Evolutionary conservation across 53 echinoderm and acorn worm genomes (phyloP), one percentile per base, ranked within the genome.

Genomic region (Apostichopus leukothele): DNA sequence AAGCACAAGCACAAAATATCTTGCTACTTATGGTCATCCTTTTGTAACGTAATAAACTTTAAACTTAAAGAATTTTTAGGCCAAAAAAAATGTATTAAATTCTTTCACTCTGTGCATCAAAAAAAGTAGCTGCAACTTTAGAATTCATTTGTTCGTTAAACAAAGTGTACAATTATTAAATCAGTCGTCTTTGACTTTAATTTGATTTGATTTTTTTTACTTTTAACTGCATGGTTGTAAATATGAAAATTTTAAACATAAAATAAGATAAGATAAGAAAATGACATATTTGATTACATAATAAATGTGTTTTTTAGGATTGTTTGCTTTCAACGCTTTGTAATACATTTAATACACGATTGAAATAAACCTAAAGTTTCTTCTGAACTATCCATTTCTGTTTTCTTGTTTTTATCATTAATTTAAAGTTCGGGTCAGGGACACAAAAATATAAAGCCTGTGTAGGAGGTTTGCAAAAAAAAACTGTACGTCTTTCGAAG

Each of bases 331-430:
- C 18, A 13, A 71, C 71, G 71, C 71, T 71, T 71, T 71, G 71
- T 71, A 71, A 71, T 71, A 71, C 71, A 71, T 71, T 71, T 71
- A 71, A 71, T 71, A 71, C 71, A 71, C 71, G 71, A 71, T 71
- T 16, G 13, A 71, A 71, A 71, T 5, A 71, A 71, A 71, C 18
- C 18, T 6, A n/a, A 71, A 6, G 18, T 19, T 18, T 71, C 71
- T 6, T 71, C 71, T 71, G 20, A 39, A 39, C 39, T 39, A 10
- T 57, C 7, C 57, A 57, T 57, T 57, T 10, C 57, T 57, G 7
- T 57, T 57, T 57, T 9, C 57, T 7, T 57, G 57, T 57, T 57
- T 57, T 57, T 7, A 1, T 57, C 57, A 10, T 57, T 57, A 57
- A 57, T 9, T 57, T 57, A 57, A 57, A 39, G 39, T 39, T 57